Conservation (phyloP, 2,113 vertebrate genomes). For the Acanthochromis polyacanthus region DNA sequence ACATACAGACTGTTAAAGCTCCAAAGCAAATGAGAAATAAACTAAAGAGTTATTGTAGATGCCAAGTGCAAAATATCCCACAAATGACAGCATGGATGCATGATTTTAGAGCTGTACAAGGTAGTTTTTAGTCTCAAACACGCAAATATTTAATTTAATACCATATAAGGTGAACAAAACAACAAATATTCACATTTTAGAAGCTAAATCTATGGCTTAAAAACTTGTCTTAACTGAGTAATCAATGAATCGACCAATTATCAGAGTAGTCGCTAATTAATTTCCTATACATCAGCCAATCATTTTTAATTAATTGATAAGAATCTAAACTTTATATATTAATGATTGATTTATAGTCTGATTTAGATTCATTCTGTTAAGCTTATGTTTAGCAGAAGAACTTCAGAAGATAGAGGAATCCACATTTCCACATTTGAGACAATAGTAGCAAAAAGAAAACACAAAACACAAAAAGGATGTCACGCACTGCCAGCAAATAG, state of each 20-base stretch:
- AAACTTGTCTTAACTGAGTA: too few relatives aligned
- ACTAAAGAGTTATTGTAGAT: neutral
- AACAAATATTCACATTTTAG: too few relatives aligned
- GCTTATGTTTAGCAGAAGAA: too few relatives aligned
- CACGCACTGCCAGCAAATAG: too few relatives aligned
- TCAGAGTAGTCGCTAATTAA: neutral
- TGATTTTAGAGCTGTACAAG: neutral
- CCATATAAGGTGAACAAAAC: neutral
- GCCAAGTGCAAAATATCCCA: neutral
- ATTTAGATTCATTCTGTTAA: too few relatives aligned
- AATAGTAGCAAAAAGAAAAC: neutral
- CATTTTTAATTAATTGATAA: too few relatives aligned
- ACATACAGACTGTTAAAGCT: slow-evolving; percentile 7
- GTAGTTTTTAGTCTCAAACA: neutral
- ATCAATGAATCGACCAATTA: too few relatives aligned
- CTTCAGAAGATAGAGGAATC: neutral
- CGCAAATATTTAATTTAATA: neutral
- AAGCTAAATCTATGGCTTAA: too few relatives aligned
- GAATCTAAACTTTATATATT: too few relatives aligned
- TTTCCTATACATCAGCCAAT: neutral
- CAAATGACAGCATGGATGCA: neutral
- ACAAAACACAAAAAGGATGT: neutral
- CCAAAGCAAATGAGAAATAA: slow-evolving; percentile 19
- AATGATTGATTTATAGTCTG: too few relatives aligned
- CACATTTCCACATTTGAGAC: too few relatives aligned